A percentile compares a stretch with the other conserved stretches of the same genome.
Evolutionary conservation across 2,888 invertebrate genomes (phyloP).

Genomic region (Thymelicus lineola): DNA sequence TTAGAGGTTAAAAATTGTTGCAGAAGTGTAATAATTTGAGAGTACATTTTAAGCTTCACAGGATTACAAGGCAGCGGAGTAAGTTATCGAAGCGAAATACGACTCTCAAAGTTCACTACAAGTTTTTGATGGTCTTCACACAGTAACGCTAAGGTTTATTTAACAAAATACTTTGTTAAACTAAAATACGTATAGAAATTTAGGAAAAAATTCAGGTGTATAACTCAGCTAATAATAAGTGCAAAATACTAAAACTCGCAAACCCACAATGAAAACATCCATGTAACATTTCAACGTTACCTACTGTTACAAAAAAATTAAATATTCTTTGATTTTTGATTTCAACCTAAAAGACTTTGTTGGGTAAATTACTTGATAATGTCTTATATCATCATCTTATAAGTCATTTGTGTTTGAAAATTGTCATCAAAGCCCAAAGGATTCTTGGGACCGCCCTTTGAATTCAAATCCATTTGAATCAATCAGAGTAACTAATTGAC

Average conservation of each 20-base stretch:
- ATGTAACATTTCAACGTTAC: no score
- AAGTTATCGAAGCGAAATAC: conserved; percentile 5
- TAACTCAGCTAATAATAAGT: no score
- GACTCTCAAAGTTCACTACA: not conserved
- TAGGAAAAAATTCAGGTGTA: no score
- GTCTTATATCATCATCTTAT: not conserved
- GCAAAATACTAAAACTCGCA: no score
- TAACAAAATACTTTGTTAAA: not conserved
- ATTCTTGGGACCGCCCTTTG: not conserved
- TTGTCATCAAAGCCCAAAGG: not conserved
- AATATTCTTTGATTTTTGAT: no score
- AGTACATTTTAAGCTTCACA: not conserved
- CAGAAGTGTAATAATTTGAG: not conserved
- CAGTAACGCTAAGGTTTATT: not conserved
- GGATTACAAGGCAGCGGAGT: not conserved
- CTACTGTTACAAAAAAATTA: no score
- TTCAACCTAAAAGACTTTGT: no score
- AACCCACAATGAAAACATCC: no score
- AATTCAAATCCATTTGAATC: conserved; percentile 5
- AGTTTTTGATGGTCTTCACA: not conserved
- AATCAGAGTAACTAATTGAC: conserved; percentile 3
- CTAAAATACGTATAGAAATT: not conserved
- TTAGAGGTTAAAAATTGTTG: not conserved
- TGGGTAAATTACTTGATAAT: no score
- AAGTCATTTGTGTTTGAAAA: not conserved